These are phyloP conservation scores for Gnathonemus longibarbis DNA, from an alignment of 2,113 vertebrate genomes.

Conservation along the genomic window DNA sequence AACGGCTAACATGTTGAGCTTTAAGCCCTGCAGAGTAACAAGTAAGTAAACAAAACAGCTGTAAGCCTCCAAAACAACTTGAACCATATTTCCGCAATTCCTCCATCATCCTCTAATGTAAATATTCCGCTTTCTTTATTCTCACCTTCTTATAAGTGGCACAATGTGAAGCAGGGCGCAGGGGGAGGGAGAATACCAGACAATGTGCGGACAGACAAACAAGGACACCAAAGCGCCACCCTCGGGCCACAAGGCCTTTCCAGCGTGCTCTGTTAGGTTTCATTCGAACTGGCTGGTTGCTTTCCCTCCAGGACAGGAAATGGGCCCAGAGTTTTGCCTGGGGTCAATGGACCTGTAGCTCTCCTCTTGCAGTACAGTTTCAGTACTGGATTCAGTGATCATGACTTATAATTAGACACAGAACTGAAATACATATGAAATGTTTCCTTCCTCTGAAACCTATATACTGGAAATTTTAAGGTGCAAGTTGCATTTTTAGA, in stretches of 20 bases:
- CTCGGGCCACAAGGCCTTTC: neutral
- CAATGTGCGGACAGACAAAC: slow-evolving; percentile 3
- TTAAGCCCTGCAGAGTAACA: neutral
- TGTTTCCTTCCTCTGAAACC: neutral
- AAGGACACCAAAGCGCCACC: slow-evolving; percentile 15
- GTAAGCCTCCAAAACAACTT: neutral
- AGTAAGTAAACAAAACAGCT: neutral
- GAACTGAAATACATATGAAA: neutral
- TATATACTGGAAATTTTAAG: neutral
- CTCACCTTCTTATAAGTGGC: neutral
- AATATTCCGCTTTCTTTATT: slow-evolving; percentile 1
- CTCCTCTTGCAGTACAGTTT: neutral
- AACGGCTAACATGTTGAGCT: neutral
- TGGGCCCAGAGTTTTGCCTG: neutral
- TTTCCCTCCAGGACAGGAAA: slow-evolving; percentile 27
- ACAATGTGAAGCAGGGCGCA: neutral
- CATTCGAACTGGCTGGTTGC: slow-evolving; percentile 14
- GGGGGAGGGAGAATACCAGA: neutral
- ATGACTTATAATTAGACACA: neutral
- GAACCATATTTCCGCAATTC: neutral
- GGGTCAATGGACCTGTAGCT: slow-evolving; percentile 13
- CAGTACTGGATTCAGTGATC: neutral
- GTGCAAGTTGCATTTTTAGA: neutral
- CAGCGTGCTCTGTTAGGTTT: neutral
- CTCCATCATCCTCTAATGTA: neutral